phyloP scores from a whole-genome alignment of 2,797 vertebrate species.

The Sebastes matsubarae region DNA sequence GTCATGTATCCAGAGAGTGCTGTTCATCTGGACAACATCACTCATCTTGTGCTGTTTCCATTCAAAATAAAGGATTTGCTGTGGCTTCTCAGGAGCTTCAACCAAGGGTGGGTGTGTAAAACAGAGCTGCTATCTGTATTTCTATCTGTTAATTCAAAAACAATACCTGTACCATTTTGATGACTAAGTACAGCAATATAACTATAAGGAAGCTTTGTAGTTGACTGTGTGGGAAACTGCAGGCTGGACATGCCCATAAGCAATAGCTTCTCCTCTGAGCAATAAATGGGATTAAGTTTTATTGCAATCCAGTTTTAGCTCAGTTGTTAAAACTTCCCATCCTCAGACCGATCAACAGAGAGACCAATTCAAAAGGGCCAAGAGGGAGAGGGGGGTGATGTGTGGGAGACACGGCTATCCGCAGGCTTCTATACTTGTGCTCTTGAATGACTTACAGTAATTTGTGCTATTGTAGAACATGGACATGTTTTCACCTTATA shows the following conservation, averaged over 20 bases:
- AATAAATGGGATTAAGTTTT: background rate
- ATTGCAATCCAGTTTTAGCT: background rate
- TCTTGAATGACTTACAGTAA: no score
- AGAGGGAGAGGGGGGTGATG: no score
- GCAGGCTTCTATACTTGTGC: no score
- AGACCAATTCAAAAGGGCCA: no score
- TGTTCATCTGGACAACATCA: slow-evolving; percentile 7
- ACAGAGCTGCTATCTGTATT: background rate
- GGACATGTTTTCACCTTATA: no score
- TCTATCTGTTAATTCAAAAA: background rate
- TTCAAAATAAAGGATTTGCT: slow-evolving; percentile 49
- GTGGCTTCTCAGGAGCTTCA: slow-evolving; percentile 25
- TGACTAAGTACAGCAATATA: background rate
- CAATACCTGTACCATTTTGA: background rate
- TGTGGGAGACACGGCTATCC: no score
- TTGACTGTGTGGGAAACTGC: background rate
- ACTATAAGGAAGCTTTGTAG: background rate
- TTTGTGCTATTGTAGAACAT: no score
- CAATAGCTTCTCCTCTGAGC: background rate
- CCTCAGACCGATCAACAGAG: background rate
- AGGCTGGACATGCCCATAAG: background rate
- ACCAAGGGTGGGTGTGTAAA: slow-evolving; percentile 1
- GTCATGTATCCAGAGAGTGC: slow-evolving; percentile 62
- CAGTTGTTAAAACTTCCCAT: background rate
- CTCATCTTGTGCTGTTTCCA: slow-evolving; percentile 49